Base-by-base conservation (phyloP, 2,888 invertebrate species). In the Protophormia terraenovae region DNA sequence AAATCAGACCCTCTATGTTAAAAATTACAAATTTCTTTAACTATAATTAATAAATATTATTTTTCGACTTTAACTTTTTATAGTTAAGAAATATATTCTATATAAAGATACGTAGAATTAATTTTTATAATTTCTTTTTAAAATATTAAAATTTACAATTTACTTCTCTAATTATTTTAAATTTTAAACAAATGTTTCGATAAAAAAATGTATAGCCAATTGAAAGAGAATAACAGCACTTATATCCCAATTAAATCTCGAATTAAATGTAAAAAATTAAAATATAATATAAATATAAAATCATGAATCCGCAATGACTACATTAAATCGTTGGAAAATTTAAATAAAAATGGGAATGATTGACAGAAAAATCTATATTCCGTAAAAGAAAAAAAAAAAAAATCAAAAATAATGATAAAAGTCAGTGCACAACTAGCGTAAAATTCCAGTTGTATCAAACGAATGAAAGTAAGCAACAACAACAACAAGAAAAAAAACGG, bases 351-450 rank as follows among this genome's bases (percentile, higher is more conserved):
- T 24, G 14, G n/a, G 16, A 67, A 53, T 60, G 81, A 67, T 81
- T 82, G 85, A 71, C 84, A 81, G 78, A 86, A 78, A 53, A 76
- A 73, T 75, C 73, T 38, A 27, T 76, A 64, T 41, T 78, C 45
- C 53, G 53, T 16, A 72, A n/a, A 38, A 62, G 32, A 41, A 35
- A 29, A 60, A 45, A n/a, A 27, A 71, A 32, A 62, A 22, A 27
- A 77, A 81, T 55, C n/a, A n/a, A n/a, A n/a, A n/a, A n/a, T n/a
- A n/a, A n/a, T n/a, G n/a, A n/a, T n/a, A n/a, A n/a, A n/a, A n/a
- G n/a, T 72, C n/a, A 55, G 62, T 45, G 66, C 53, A 62, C 62
- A 75, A 60, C 69, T 24, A 75, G 75, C 41, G 75, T 69, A 62
- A 62, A 82, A 69, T 76, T 62, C 76, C 29, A 85, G 22, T 55